phyloP scores from a whole-genome alignment of 2,113 vertebrate species.

The Ciconia boyciana region DNA sequence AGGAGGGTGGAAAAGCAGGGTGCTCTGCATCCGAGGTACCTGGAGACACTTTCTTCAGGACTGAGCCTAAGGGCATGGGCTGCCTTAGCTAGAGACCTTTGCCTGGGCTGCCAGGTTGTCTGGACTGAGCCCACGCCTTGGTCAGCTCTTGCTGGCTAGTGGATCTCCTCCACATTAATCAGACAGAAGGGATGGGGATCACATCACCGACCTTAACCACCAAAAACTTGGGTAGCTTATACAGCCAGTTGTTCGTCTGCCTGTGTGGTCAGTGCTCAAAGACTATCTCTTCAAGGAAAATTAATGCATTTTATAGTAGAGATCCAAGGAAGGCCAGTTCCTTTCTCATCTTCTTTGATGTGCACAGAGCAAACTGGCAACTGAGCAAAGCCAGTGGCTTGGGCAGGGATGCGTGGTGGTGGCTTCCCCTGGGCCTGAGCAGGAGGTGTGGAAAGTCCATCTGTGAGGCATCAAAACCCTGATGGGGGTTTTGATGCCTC shows the following conservation, averaged over 20 bases:
- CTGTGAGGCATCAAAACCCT: conserved; percentile 41
- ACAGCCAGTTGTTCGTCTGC: background rate
- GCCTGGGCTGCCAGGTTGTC: background rate
- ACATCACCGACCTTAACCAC: background rate
- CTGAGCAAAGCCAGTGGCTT: background rate
- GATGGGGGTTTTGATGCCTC: background rate
- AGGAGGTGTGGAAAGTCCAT: background rate
- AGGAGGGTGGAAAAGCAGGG: background rate
- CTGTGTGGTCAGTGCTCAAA: background rate
- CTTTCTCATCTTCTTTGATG: background rate
- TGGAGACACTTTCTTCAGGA: background rate
- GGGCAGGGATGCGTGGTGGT: background rate
- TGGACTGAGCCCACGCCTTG: background rate
- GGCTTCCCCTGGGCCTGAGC: background rate
- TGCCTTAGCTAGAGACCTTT: background rate
- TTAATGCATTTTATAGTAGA: background rate
- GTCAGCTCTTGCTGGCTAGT: background rate
- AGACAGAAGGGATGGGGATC: background rate
- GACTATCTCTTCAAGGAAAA: background rate
- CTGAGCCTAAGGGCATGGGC: background rate
- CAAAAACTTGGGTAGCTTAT: background rate
- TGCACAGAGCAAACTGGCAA: background rate
- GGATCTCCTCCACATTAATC: background rate
- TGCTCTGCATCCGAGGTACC: background rate
- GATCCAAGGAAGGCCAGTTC: background rate